A percentile compares a stretch with the other conserved stretches of the same genome.
phyloP scores from a whole-genome alignment of 2,113 vertebrate genomes.

The Vulpes lagopus region DNA sequence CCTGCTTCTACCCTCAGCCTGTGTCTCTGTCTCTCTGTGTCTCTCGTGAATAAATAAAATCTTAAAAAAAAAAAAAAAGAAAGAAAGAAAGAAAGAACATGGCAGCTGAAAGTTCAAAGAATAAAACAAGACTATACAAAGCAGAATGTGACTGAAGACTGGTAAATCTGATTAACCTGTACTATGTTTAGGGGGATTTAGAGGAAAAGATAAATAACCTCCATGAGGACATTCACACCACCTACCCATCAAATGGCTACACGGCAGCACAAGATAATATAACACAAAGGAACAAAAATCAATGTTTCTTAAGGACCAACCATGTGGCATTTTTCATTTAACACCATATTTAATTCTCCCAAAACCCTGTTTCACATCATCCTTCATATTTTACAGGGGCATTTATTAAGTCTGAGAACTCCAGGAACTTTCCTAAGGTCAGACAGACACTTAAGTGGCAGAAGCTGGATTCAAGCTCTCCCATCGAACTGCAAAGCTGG shows the following conservation, averaged over 20 bases:
- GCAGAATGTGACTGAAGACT: background rate
- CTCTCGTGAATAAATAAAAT: too few relatives aligned
- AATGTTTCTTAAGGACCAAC: background rate
- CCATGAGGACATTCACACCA: background rate
- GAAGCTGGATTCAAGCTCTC: background rate
- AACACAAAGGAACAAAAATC: conserved; percentile 1
- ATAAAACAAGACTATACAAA: background rate
- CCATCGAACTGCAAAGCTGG: background rate
- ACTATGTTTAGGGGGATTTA: background rate
- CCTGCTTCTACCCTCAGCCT: too few relatives aligned
- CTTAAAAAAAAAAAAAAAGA: too few relatives aligned
- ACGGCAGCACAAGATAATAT: background rate
- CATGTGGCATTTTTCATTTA: background rate
- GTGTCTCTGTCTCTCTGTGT: too few relatives aligned
- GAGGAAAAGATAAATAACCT: background rate
- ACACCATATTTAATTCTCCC: background rate
- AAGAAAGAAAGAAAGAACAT: background rate
- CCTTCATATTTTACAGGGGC: background rate
- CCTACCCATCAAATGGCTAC: background rate
- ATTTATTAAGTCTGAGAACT: background rate
- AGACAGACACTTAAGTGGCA: background rate
- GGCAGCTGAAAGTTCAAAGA: background rate
- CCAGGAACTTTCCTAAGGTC: background rate
- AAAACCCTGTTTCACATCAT: background rate
- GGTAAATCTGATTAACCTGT: background rate